phyloP scores from a whole-genome alignment of 2,113 vertebrate genomes.

The Synodontis membranacea region DNA sequence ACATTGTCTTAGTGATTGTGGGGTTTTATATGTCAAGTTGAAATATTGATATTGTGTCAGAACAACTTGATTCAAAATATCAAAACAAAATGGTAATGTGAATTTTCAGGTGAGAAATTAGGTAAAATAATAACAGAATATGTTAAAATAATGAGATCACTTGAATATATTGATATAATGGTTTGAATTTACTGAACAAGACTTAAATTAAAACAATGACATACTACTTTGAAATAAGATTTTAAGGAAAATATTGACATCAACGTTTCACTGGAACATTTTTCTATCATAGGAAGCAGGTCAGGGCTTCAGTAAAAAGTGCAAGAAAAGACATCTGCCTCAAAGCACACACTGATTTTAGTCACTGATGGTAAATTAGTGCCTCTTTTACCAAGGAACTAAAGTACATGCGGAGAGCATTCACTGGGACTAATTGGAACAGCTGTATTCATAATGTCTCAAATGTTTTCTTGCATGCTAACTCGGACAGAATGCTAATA shows the following conservation, averaged over 20 bases:
- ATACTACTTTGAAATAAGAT: too few species aligned
- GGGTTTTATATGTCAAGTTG: too few species aligned
- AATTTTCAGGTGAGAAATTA: not conserved
- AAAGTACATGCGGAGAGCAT: not conserved
- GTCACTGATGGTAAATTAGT: too few species aligned
- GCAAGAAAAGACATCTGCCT: not conserved
- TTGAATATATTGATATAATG: too few species aligned
- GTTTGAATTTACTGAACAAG: too few species aligned
- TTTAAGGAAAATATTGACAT: too few species aligned
- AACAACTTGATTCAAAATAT: not conserved
- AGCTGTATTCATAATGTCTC: not conserved
- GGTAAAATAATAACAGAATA: not conserved
- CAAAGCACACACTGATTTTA: too few species aligned
- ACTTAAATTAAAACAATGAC: too few species aligned
- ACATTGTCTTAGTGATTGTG: too few species aligned
- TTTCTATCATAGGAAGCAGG: not conserved
- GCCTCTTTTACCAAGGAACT: not conserved
- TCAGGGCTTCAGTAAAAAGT: not conserved
- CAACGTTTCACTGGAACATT: not conserved
- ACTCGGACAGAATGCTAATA: too few species aligned
- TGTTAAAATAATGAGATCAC: too few species aligned
- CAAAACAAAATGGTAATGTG: not conserved
- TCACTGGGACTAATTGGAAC: not conserved
- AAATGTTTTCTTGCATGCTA: not conserved
- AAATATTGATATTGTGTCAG: not conserved